Evolutionary conservation across 23 tunicate genomes (phyloP), one percentile per base, ranked within the genome.

Genomic region (Halocynthia roretzi): DNA sequence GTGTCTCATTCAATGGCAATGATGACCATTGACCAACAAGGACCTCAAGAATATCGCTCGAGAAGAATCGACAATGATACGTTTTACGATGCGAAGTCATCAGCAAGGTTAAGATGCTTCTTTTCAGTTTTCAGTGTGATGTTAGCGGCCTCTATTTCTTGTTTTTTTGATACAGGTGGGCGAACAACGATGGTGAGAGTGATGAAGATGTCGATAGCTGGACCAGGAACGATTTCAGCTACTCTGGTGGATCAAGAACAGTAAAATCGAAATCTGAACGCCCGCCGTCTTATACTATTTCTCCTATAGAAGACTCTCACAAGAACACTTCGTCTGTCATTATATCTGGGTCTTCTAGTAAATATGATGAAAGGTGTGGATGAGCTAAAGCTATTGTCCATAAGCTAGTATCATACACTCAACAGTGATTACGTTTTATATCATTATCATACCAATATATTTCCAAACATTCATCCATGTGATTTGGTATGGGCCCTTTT

Each of bases 1-100:
- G 97, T 91, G 5, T 81, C 87, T 14, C 97, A 91, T 73, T 85
- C 90, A 5, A 12, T 91, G 80, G 68, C 72, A 0, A 91, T 91
- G 90, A 75, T 65, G 71, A 91, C 97, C 15, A 91, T 91, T 52
- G 82, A 81, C 62, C 97, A 91, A 82, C 76, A 56, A 48, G 19
- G 64, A 70, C 80, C 72, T 80, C 87, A 64, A 74, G 78, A 56
- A 14, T 70, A 83, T 81, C 61, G 40, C 8, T 62, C 88, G 2
- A 62, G 96, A 58, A 75, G 85, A 57, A 74, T 58, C 23, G 83
- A 89, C 70, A 67, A 88, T 57, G 96, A 89, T 62, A 83, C 60
- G 5, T 89, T 83, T 60, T 89, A 83, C 73, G 96, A 89, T 74
- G 71, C 96, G 2, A 72, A 62, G 15, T 80, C 84, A 40, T 67